Conservation (phyloP, 1,140 invertebrate genomes). For the Trypoxylus dichotomus region DNA sequence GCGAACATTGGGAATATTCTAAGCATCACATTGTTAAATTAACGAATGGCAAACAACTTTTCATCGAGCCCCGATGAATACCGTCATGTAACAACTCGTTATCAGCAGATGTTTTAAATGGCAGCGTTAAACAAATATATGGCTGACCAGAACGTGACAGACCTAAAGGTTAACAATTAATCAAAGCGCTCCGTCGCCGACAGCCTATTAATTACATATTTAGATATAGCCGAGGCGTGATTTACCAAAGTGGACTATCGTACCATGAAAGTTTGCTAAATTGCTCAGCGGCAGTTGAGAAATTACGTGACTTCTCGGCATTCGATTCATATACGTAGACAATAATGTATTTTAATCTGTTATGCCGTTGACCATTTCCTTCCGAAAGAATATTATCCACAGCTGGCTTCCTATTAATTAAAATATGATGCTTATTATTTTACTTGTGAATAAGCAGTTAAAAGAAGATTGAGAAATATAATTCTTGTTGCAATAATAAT, state of each 20-base stretch:
- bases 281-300: not conserved
- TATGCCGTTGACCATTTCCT: no score
- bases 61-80: no score
- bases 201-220: not conserved
- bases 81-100: not conserved
- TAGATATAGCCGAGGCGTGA: not conserved
- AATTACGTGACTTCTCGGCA: not conserved
- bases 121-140: not conserved
- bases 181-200: not conserved
- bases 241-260: not conserved
- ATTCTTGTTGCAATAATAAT: no score
- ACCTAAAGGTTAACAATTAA: not conserved
- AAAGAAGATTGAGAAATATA: no score
- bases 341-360: no score
- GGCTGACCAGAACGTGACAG: not conserved
- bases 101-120: not conserved
- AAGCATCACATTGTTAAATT: no score
- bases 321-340: not conserved
- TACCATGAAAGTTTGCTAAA: not conserved
- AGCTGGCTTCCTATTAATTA: no score
- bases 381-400: no score
- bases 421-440: no score
- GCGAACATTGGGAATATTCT: no score
- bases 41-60: no score
- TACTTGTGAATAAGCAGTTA: no score